Evolutionary conservation across 2,113 vertebrate genomes (phyloP), one percentile per base, ranked within the genome.

Genomic region (Urocolius indicus): DNA sequence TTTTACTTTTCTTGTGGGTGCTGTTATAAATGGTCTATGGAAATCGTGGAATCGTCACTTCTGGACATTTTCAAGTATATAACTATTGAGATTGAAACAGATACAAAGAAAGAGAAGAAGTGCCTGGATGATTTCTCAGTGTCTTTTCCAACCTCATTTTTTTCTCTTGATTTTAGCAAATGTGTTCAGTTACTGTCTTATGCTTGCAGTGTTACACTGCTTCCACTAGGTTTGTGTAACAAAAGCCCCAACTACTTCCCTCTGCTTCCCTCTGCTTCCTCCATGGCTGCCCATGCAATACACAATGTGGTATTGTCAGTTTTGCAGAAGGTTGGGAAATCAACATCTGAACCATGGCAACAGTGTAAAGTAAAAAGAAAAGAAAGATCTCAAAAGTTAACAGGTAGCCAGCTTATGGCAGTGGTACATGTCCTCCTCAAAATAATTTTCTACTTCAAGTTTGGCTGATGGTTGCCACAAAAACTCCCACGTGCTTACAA

Each of bases 311-410:
- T 49, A 34, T 16, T 58, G 67, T 46, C 41, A 27, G 54, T 88
- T 95, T 68, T 82, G 75, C 45, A 80, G 55, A 85, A 65, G 34
- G 62, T 83, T 93, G 63, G 75, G 94, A 92, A 95, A 95, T 83
- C 57, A 30, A 61, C 48, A 76, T 32, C 74, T 83, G 74, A 85
- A 65, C 57, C 2, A 1, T 61, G 74, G 57, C 11, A 4, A 75
- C 23, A 48, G 26, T 10, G 19, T 57, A 30, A 87, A 87, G 62
- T 61, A 65, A 75, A 81, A 76, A 67, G 30, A 36, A 48, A 38
- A 85, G 74, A 69, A 84, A 73, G 29, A 29, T 78, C 89, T 8
- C 41, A 32, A 69, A 69, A 91, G 61, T 78, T 93, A 75, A 75
- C 63, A 78, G 36, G 29, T 45, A 89, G 81, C 23, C 62, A 71